Evolutionary conservation across 2,797 vertebrate genomes (phyloP), one percentile per base, ranked within the genome.

Genomic region (Tangara arthus): DNA sequence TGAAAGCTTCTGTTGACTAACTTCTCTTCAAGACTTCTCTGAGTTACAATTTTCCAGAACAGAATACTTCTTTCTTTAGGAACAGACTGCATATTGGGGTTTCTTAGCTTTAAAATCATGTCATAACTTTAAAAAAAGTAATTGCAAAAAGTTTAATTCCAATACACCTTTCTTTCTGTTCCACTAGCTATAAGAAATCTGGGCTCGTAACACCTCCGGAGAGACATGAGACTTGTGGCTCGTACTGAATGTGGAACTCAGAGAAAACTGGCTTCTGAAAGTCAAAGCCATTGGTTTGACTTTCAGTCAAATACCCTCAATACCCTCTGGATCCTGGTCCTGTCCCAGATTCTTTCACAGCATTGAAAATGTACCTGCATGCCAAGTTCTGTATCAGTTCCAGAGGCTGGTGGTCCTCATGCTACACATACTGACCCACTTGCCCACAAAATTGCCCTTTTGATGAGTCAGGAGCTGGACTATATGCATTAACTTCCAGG

Each of bases 211-310:
- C 8, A 26, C 3, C 6, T 71, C 11, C 59, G 72, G 30, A 80
- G 23, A 77, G 10, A 52, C 15, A 14, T 19, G 60, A 52, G 17
- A 34, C 16, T 21, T 65, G 20, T 61, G 56, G 6, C 14, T 77
- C 0, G 0, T 61, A 32, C 0, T 28, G 17, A 64, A 39, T 34
- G 2, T 63, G 30, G 30, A 82, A 46, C 30, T 85, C 24, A 23
- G 37, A 79, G 59, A 15, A 85, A 82, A 24, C 46, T 5, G 14
- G 7, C 53, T 71, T 22, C 53, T 71, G n/a, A 39, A 78, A 76
- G 15, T 47, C 61, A 59, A 18, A 84, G 22, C 24, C 2, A 1
- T 39, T 41, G 18, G 20, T 22, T 68, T 41, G 41, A 41, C 41
- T 41, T 41, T 41, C 41, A 41, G 41, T 41, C 41, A 41, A 41